Evolutionary conservation across 2,797 vertebrate genomes (phyloP), one percentile per base, ranked within the genome.

Genomic region (Bucorvus abyssinicus): DNA sequence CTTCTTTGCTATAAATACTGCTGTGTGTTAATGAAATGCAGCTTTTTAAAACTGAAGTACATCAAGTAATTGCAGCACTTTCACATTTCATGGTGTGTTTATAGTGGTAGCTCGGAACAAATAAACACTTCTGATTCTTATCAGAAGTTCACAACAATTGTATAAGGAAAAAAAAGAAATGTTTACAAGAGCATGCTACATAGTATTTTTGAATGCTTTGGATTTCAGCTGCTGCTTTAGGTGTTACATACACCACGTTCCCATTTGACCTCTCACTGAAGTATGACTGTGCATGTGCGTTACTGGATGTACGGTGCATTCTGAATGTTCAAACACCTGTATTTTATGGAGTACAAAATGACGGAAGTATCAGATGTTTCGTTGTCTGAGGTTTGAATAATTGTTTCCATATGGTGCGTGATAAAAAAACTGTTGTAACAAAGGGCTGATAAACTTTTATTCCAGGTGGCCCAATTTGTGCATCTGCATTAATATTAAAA

Each of bases 401-500:
- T 87, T 87, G 50, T 91, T 93, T 88, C 89, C 79, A 55, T 88
- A 81, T 63, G 84, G 81, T 34, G 74, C 70, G 59, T 65, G 50
- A 71, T 84, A 89, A 95, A 93, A 93, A 94, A 86, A 30, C 45
- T 90, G 74, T 75, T 82, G 67, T 61, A 87, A 40, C 36, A 38
- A 73, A 87, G 64, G 68, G 26, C 29, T 96, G 82, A 79, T 90
- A 88, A 96, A 87, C 76, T 87, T 91, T 95, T 87, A 71, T 81
- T 96, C 75, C 63, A 93, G 89, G 68, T 95, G 89, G 87, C 75
- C 67, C 73, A 71, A 90, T 94, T 93, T 90, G 53, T 82, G 50
- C 45, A 86, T 86, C 71, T 79, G 29, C 65, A 95, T 96, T 93
- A 93, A 84, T 95, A 96, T 90, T 90, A 91, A 96, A 94, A 95